Percentiles rank a stretch among this genome's conserved stretches.
Evolutionary conservation across 2,888 invertebrate genomes (phyloP).

Genomic region (Ypsolopha sequella): DNA sequence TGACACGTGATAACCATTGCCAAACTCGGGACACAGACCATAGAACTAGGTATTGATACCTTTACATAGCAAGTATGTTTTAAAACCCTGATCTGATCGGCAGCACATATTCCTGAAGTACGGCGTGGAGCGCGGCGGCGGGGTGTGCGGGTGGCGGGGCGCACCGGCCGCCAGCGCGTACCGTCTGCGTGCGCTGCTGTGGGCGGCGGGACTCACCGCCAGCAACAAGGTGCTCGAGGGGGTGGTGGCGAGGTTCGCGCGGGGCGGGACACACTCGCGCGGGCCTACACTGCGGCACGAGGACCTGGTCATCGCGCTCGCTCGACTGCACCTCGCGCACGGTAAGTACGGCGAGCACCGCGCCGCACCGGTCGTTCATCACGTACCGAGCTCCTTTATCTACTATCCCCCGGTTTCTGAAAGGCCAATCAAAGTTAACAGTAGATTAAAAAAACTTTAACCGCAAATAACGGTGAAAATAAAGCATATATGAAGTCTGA

Average conservation of each 20-base stretch:
- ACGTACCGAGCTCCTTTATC: no score
- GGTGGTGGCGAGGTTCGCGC: conserved; percentile 75
- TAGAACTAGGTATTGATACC: no score
- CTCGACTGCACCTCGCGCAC: conserved; percentile 42
- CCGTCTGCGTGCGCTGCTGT: conserved; percentile 73
- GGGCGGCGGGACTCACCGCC: conserved; percentile 76
- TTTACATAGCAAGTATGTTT: no score
- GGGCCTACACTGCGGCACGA: conserved; percentile 76
- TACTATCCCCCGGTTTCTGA: no score
- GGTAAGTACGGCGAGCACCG: conserved; percentile 21
- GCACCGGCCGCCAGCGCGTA: conserved; percentile 59
- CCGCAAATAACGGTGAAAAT: no score
- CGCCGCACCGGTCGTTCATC: conserved; percentile 8
- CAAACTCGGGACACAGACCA: no score
- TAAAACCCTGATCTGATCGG: background rate
- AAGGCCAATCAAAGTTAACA: no score
- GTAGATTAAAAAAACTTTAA: no score
- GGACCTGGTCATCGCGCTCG: conserved; percentile 71
- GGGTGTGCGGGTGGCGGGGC: conserved; percentile 8
- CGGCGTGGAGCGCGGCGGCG: conserved; percentile 9
- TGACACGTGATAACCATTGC: no score
- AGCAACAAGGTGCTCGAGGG: conserved; percentile 80
- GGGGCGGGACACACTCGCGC: conserved; percentile 66
- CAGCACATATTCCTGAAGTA: conserved; percentile 2
- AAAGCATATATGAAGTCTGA: no score